Evolutionary conservation across 2,113 vertebrate genomes (phyloP).

Genomic region (Tursiops truncatus): DNA sequence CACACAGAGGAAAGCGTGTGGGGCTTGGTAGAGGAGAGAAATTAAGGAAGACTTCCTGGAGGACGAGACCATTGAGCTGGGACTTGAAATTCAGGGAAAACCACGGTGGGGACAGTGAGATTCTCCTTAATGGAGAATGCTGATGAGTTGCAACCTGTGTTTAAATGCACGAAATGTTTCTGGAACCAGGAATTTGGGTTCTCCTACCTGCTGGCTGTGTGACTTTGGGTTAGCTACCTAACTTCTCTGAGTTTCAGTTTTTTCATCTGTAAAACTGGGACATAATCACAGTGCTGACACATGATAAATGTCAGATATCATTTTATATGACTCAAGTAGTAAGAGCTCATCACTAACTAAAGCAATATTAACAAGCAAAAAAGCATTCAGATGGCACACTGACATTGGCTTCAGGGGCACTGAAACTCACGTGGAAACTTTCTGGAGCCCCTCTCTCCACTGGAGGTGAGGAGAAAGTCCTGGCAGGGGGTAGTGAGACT

Average conservation of each 20-base stretch:
- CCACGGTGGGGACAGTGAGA: not conserved
- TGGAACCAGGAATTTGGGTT: not conserved
- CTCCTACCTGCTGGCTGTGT: not conserved
- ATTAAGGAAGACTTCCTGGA: not conserved
- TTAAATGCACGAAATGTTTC: not conserved
- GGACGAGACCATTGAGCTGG: not conserved
- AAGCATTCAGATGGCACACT: constrained; percentile 40
- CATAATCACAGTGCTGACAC: not conserved
- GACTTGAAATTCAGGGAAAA: not conserved
- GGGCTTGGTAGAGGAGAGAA: not conserved
- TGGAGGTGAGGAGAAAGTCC: not conserved
- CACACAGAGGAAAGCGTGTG: too few species aligned
- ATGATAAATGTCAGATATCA: not conserved
- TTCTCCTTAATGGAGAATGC: not conserved
- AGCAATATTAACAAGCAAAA: constrained; percentile 42
- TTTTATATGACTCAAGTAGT: not conserved
- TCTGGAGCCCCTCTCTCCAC: not conserved
- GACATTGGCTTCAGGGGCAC: not conserved
- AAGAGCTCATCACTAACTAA: constrained; percentile 56
- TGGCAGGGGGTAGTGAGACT: not conserved
- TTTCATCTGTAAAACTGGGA: not conserved
- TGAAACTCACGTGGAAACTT: not conserved
- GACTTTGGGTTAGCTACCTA: not conserved
- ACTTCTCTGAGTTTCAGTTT: not conserved
- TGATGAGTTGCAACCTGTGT: too few species aligned